A percentile compares a stretch with the other conserved stretches of the same genome.
These are phyloP conservation scores for Euphysa ruthae DNA, from an alignment of 30 jellyfish, hydroid and myxozoan genomes.

Conservation along the genomic window DNA sequence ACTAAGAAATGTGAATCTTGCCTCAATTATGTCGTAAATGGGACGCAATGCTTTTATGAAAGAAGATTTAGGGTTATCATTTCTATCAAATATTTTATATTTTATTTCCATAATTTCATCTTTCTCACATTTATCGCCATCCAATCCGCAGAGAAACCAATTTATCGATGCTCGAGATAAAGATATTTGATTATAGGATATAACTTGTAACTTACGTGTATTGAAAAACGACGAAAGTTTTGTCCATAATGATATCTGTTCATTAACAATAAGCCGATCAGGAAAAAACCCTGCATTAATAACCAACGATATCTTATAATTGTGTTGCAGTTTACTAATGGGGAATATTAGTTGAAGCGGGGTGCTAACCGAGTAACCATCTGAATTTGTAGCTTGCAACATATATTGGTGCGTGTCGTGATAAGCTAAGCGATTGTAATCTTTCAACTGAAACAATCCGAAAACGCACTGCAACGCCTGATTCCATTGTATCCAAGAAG, in stretches of 20 bases:
- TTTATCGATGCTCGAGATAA: not conserved
- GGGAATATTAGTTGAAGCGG: not conserved
- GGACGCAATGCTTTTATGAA: too few relatives aligned
- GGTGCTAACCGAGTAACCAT: not conserved
- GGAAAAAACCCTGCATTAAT: not conserved
- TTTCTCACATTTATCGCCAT: not conserved
- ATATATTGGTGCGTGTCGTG: slow-evolving; percentile 3
- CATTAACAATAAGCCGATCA: not conserved
- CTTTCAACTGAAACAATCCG: slow-evolving; percentile 68
- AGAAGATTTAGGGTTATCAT: too few relatives aligned
- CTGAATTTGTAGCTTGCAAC: slow-evolving; percentile 29
- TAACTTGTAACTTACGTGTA: not conserved
- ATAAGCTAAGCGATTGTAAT: slow-evolving; percentile 2
- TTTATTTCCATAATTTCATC: too few relatives aligned
- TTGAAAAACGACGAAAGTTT: not conserved
- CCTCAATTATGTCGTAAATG: too few relatives aligned
- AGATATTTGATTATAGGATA: not conserved
- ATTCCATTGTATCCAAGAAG: slow-evolving; percentile 81
- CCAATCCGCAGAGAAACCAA: not conserved
- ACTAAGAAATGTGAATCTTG: too few relatives aligned
- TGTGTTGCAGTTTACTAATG: not conserved
- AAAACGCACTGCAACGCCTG: slow-evolving; percentile 34
- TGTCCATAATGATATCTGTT: not conserved
- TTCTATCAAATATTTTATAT: too few relatives aligned
- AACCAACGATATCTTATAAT: not conserved